These are phyloP conservation scores for Endomychus coccineus DNA, from an alignment of 2,888 invertebrate genomes.

Conservation along the genomic window DNA sequence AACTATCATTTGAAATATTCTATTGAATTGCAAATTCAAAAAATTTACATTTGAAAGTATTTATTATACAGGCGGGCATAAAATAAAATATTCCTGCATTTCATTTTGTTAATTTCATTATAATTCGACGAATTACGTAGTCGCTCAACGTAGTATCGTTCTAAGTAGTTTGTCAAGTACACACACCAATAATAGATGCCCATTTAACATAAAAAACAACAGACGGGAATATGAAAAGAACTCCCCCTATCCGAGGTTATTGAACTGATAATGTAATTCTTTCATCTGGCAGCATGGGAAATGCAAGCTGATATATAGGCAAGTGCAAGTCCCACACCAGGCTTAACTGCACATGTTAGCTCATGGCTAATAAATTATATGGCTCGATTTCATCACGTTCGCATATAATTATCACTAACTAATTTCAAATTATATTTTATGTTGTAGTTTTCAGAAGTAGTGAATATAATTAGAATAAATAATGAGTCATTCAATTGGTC, in stretches of 20 bases:
- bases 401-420: no score
- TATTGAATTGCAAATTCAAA: constrained; percentile 11
- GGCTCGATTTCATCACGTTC: no score
- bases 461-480: no score
- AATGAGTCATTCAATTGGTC: no score
- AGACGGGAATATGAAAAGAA: constrained; percentile 2
- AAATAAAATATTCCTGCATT: neutral
- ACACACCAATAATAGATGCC: constrained; percentile 10
- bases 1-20: no score
- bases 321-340: constrained; percentile 19
- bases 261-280: constrained; percentile 38
- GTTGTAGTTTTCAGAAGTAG: no score
- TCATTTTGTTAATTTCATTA: no score
- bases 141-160: no score
- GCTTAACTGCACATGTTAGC: no score
- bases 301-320: constrained; percentile 30
- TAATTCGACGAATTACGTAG: no score
- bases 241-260: constrained; percentile 16
- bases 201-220: constrained; percentile 17
- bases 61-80: constrained; percentile 3
- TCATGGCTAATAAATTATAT: no score
- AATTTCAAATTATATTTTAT: no score
- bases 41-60: constrained; percentile 15
- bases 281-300: constrained; percentile 33
- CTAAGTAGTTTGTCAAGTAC: neutral